Conservation (phyloP, 1,140 invertebrate species). For the Ceratosolen solmsi region DNA sequence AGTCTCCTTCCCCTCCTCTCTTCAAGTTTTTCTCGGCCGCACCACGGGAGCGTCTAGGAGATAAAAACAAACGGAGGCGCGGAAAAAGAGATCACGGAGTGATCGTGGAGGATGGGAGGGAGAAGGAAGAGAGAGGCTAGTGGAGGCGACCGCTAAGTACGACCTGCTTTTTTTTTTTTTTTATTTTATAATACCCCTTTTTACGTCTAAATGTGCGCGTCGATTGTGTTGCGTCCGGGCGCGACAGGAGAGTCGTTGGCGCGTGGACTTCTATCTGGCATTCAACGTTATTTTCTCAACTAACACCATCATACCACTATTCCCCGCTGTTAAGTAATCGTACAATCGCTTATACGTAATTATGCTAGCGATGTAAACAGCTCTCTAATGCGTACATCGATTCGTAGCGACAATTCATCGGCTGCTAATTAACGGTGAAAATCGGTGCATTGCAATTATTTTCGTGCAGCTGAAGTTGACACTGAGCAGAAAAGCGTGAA, state of each 20-base stretch:
- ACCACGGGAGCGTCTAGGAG: neutral
- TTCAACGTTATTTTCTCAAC: neutral
- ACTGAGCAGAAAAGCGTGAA: no score
- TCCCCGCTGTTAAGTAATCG: no score
- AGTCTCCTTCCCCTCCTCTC: neutral
- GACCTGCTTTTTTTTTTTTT: neutral
- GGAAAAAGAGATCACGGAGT: slow-evolving; percentile 21
- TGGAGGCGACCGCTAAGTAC: neutral
- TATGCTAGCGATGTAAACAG: no score
- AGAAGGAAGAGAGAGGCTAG: neutral
- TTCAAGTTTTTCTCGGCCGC: slow-evolving; percentile 10
- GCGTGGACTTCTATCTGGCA: neutral
- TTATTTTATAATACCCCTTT: neutral
- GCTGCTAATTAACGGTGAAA: no score
- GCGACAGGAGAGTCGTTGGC: neutral
- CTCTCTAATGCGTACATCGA: no score
- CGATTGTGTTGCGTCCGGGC: neutral
- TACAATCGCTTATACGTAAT: no score
- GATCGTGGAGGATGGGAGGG: neutral
- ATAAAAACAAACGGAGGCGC: slow-evolving; percentile 16
- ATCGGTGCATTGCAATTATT: no score
- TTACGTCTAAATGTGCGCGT: slow-evolving; percentile 8
- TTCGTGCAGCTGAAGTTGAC: no score
- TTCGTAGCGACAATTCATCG: no score
- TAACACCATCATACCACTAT: no score